A percentile compares a stretch with the other conserved stretches of the same genome.
Conservation (phyloP, 2,888 invertebrate species). For the Lepidocyrtoides sp. region DNA sequence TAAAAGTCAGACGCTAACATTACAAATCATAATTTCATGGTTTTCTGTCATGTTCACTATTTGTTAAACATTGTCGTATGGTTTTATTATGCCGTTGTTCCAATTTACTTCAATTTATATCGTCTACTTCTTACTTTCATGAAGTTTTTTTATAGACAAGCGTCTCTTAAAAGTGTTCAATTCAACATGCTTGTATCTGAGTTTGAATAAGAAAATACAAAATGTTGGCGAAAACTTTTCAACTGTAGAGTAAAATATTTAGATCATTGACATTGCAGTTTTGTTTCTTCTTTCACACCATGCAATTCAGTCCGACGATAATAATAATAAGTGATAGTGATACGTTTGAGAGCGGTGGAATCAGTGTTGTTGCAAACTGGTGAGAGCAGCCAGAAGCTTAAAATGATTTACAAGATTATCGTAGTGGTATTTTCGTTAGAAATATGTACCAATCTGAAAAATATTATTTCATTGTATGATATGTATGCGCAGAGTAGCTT, state of each 20-base stretch:
- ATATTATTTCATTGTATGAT: too few relatives aligned
- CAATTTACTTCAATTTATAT: slow-evolving; percentile 15
- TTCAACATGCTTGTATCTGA: not conserved
- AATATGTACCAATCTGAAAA: too few relatives aligned
- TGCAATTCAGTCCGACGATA: not conserved
- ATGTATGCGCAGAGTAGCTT: too few relatives aligned
- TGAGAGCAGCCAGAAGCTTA: too few relatives aligned
- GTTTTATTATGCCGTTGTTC: slow-evolving; percentile 53
- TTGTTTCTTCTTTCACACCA: not conserved
- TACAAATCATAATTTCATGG: slow-evolving; percentile 34
- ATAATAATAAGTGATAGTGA: too few relatives aligned
- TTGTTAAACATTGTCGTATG: not conserved
- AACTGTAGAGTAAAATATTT: slow-evolving; percentile 30
- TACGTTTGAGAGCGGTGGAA: too few relatives aligned
- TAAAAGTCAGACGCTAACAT: not conserved
- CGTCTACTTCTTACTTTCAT: not conserved
- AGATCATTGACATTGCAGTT: slow-evolving; percentile 59
- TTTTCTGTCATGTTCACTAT: slow-evolving; percentile 43
- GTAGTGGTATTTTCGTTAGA: too few relatives aligned
- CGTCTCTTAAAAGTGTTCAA: not conserved
- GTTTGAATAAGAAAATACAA: not conserved
- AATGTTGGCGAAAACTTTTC: not conserved
- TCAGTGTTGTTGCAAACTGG: not conserved
- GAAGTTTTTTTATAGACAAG: too few relatives aligned
- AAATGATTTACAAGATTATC: not conserved